Conservation (phyloP, 2,888 invertebrate species). For the Tridacna crocea region DNA sequence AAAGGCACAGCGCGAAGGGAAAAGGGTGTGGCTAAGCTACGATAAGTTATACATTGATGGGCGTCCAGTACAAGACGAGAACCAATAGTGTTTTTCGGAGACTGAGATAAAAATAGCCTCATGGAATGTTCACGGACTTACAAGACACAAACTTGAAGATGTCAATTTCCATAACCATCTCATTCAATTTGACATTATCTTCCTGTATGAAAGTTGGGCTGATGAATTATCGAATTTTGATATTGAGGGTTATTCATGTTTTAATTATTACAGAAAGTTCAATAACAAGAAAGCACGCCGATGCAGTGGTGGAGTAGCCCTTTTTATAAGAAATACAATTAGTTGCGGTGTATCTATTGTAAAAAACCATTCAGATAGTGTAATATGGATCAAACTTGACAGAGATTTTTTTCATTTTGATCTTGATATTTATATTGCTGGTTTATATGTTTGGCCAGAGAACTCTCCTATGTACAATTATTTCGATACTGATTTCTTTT, state of each 20-base stretch:
- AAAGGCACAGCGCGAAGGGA: not conserved
- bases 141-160: not conserved
- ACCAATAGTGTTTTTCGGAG: not conserved
- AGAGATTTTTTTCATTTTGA: not conserved
- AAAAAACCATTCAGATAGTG: not conserved
- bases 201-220: not conserved
- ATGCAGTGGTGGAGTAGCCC: not conserved
- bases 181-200: not conserved
- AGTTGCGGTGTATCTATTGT: not conserved
- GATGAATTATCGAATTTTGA: not conserved
- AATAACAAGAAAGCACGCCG: not conserved
- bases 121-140: not conserved
- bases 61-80: not conserved
- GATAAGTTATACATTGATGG: not conserved
- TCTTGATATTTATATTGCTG: not conserved
- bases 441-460: not conserved
- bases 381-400: not conserved
- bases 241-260: not conserved
- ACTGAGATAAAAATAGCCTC: not conserved
- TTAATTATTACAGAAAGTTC: not conserved
- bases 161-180: not conserved
- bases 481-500: not conserved
- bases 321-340: not conserved
- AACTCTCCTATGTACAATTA: not conserved
- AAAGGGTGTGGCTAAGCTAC: not conserved